phyloP scores from a whole-genome alignment of 2,113 vertebrate genomes.

The Mirounga angustirostris region DNA sequence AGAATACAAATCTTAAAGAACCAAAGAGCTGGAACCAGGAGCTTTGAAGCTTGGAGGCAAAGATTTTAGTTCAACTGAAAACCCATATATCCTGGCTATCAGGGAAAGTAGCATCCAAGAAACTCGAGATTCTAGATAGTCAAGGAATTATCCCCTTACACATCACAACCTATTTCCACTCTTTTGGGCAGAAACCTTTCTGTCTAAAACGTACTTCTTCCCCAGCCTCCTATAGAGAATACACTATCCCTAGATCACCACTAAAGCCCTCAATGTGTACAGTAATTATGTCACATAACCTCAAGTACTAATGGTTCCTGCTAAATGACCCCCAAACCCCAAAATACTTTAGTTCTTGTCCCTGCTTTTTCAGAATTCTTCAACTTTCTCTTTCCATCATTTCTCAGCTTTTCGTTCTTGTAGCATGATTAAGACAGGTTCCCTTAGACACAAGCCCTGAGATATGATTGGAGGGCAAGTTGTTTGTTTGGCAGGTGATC shows the following conservation, averaged over 20 bases:
- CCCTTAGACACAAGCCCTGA: not conserved
- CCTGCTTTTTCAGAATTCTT: not conserved
- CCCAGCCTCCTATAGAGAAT: not conserved
- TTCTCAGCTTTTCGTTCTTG: not conserved
- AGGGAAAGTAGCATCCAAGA: not conserved
- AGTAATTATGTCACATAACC: not conserved
- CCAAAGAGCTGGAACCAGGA: not conserved
- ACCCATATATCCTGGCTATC: not conserved
- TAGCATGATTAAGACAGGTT: not conserved
- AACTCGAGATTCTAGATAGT: not conserved
- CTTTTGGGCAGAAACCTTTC: not conserved
- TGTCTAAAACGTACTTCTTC: not conserved
- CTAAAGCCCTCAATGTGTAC: not conserved
- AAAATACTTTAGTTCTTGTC: not conserved
- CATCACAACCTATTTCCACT: not conserved
- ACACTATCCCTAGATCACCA: not conserved
- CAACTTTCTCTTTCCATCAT: not conserved
- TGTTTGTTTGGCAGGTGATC: not conserved
- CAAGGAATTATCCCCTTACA: not conserved
- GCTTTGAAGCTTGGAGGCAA: not conserved
- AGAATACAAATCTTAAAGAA: constrained; percentile 43
- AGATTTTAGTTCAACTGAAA: constrained; percentile 50
- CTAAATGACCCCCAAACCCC: not conserved
- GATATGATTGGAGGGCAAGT: not conserved
- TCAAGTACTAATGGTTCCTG: not conserved